These are phyloP conservation scores for Drosophila sturtevanti DNA, from an alignment of 1,140 invertebrate species.

Conservation along the genomic window DNA sequence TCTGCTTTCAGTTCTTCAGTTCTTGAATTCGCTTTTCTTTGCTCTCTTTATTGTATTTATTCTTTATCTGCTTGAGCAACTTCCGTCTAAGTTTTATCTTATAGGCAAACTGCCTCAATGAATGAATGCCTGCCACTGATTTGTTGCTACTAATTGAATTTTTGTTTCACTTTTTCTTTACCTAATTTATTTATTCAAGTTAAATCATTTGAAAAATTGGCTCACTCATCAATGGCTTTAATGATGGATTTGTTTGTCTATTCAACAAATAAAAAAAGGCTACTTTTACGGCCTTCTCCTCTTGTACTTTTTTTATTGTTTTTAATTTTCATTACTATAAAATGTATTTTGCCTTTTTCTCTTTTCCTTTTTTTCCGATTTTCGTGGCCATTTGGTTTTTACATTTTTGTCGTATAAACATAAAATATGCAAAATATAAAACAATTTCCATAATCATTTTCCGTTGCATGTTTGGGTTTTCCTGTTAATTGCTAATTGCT, in stretches of 20 bases:
- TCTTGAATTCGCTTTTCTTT: slow-evolving; percentile 12
- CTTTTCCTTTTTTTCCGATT: background rate
- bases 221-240: slow-evolving; percentile 29
- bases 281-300: background rate
- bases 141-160: slow-evolving; percentile 67
- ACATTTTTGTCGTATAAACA: background rate
- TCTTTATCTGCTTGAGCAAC: slow-evolving; percentile 31
- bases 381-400: background rate
- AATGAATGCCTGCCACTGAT: slow-evolving; percentile 45
- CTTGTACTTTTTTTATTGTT: background rate
- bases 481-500: slow-evolving; percentile 49
- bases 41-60: slow-evolving; percentile 11
- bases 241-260: slow-evolving; percentile 15
- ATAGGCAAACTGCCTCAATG: background rate
- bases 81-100: slow-evolving; percentile 38
- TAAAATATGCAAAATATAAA: slow-evolving; percentile 4
- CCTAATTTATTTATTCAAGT: slow-evolving; percentile 59
- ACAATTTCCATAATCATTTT: slow-evolving; percentile 33
- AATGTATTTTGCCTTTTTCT: background rate
- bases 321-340: slow-evolving; percentile 9
- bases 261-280: background rate
- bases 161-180: slow-evolving; percentile 33
- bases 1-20: background rate
- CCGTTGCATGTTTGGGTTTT: slow-evolving; percentile 1
- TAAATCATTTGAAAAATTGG: slow-evolving; percentile 57